These are phyloP conservation scores for Macrotis lagotis DNA, from an alignment of 2,113 vertebrate species.

Conservation along the genomic window DNA sequence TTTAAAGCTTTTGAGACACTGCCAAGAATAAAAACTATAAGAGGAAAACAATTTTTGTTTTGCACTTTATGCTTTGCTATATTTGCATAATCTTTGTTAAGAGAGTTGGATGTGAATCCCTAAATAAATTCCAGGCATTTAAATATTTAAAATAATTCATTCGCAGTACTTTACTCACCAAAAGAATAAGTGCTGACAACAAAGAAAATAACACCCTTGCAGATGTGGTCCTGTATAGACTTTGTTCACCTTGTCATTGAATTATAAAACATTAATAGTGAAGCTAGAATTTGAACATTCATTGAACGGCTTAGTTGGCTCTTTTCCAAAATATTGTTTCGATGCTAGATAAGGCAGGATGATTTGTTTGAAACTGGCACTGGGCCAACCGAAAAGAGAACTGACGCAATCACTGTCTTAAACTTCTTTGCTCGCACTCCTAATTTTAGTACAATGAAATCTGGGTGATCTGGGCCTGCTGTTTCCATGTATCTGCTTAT, in stretches of 20 bases:
- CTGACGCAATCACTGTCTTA: conserved; percentile 61
- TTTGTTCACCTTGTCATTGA: conserved; percentile 75
- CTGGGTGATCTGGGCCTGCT: conserved; percentile 55
- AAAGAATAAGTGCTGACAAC: conserved; percentile 67
- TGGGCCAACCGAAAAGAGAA: conserved; percentile 44
- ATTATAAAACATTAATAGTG: conserved; percentile 68
- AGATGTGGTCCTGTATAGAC: conserved; percentile 52
- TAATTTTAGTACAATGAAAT: conserved; percentile 79
- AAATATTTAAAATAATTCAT: conserved; percentile 68
- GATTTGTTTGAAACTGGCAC: conserved; percentile 62
- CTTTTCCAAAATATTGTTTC: conserved; percentile 74
- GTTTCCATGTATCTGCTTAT: conserved; percentile 45
- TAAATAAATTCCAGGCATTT: conserved; percentile 70
- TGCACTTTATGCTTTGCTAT: conserved; percentile 60
- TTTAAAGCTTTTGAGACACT: conserved; percentile 27
- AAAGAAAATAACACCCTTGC: conserved; percentile 64
- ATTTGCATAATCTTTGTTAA: conserved; percentile 72
- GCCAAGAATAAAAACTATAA: conserved; percentile 59
- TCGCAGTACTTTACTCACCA: conserved; percentile 65
- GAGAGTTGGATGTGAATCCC: conserved; percentile 63
- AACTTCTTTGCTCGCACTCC: conserved; percentile 63
- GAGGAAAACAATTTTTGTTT: conserved; percentile 67
- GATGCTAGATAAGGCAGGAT: conserved; percentile 64
- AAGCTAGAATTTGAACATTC: conserved; percentile 67
- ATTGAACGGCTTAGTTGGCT: conserved; percentile 54